These are phyloP conservation scores for Tenthredo mesomela DNA, from an alignment of 2,888 invertebrate species.

Conservation along the genomic window DNA sequence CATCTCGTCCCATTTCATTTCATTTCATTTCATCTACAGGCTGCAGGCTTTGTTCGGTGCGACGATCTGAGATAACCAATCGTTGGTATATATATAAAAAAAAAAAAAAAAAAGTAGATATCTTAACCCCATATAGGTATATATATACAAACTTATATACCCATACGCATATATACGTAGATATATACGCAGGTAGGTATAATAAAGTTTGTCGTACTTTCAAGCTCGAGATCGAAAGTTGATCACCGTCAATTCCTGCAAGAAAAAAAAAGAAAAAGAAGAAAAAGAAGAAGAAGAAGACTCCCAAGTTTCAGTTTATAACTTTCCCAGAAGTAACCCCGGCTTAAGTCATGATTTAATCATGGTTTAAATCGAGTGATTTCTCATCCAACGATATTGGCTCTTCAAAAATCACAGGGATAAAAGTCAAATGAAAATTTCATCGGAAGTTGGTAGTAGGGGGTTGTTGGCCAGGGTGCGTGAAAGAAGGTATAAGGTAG, in stretches of 20 bases:
- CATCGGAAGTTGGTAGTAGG: not conserved
- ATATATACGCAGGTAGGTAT: slow-evolving; percentile 2
- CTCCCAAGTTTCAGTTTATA: slow-evolving; percentile 31
- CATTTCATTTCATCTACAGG: not conserved
- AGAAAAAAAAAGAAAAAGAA: not conserved
- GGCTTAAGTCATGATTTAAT: slow-evolving; percentile 28
- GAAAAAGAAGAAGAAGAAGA: not conserved
- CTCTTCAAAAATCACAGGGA: not conserved
- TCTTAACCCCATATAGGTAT: not conserved
- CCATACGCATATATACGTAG: not conserved
- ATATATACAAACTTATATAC: not conserved
- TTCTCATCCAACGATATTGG: slow-evolving; percentile 22
- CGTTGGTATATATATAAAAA: not conserved
- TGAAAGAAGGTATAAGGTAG: not conserved
- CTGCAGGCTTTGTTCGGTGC: not conserved
- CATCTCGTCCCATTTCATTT: not conserved
- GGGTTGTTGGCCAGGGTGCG: too few relatives aligned
- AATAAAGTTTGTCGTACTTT: slow-evolving; percentile 15
- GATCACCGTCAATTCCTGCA: slow-evolving; percentile 13
- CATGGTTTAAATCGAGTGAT: slow-evolving; percentile 29
- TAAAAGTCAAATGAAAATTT: slow-evolving; percentile 24
- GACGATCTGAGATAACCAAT: slow-evolving; percentile 6
- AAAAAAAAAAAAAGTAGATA: not conserved
- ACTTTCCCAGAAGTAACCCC: slow-evolving; percentile 25
- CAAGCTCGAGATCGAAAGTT: slow-evolving; percentile 26